These are phyloP conservation scores for Acleris holmiana DNA, from an alignment of 2,888 invertebrate species.

Conservation along the genomic window DNA sequence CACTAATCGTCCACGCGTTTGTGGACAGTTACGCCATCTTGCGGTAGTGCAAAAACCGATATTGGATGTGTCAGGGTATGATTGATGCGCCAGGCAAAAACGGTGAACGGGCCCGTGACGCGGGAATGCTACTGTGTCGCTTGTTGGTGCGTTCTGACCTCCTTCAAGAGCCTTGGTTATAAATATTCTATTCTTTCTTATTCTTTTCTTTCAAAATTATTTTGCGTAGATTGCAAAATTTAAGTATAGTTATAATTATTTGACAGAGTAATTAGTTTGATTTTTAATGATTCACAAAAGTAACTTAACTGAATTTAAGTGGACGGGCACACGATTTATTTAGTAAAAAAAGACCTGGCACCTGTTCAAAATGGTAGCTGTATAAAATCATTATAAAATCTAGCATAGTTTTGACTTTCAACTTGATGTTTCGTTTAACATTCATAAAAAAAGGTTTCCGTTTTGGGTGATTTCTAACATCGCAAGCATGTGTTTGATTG, in stretches of 20 bases:
- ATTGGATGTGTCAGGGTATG: conserved; percentile 83
- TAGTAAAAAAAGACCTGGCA: background rate
- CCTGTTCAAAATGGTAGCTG: background rate
- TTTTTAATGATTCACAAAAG: no score
- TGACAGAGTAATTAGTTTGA: no score
- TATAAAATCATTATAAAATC: background rate
- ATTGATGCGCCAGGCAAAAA: conserved; percentile 80
- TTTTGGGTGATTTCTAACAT: conserved; percentile 33
- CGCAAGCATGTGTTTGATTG: conserved; percentile 60
- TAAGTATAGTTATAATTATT: no score
- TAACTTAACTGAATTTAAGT: no score
- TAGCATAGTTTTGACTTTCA: conserved; percentile 4
- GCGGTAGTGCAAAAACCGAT: conserved; percentile 72
- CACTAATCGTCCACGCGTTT: conserved; percentile 75
- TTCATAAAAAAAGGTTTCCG: conserved; percentile 17
- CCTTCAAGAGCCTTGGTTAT: conserved; percentile 16
- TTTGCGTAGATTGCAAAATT: background rate
- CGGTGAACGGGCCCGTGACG: conserved; percentile 72
- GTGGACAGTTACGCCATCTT: conserved; percentile 70
- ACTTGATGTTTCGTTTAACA: conserved; percentile 8
- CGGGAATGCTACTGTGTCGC: conserved; percentile 50
- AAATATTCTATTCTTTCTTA: background rate
- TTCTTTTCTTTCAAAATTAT: background rate
- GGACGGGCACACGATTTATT: no score
- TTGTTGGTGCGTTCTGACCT: conserved; percentile 24